Base-by-base conservation (phyloP, 2,113 vertebrate species). In the Catagonus wagneri region DNA sequence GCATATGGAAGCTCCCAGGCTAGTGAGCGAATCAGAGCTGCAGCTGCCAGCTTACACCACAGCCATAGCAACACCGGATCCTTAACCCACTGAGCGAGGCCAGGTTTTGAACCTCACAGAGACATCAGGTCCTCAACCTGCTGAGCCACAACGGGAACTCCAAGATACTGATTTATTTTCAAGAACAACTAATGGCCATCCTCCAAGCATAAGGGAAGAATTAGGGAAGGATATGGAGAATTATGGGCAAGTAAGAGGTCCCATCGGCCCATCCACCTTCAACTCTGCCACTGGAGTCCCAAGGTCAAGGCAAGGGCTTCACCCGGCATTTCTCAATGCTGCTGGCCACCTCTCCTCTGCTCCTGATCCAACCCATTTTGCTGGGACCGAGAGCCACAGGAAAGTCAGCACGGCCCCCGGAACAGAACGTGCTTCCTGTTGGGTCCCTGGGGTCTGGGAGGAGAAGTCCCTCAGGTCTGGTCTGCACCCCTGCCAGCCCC, bases 381-480 rank as follows among this genome's bases (percentile, higher is more conserved):
- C 50, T 29, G 19, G n/a, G 34, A 44, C 63, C 34, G 1, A 13
- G 7, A 32, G 23, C 23, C 2, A 2, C 63, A n/a, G 9, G 63
- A 80, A 69, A 58, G 44, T 11, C 63, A 39, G 13, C 50, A 14
- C 3, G 11, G 75, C 50, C 16, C 7, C 0, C 1, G 39, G 39
- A 74, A 44, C 20, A n/a, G 1, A 2, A 44, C 4, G n/a, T 3
- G 27, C 19, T 5, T 36, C 34, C 89, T 29, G 66, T 32, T 0
- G 0, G 4, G 16, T 71, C 4, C 4, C 14, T 0, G 1, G 9
- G 56, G 80, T 13, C 60, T 3, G 58, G 36, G 7, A 0, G 1
- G 44, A 16, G 9, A 54, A 25, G n/a, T 54, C 17, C 2, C n/a
- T 27, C 4, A 23, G 1, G 0, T n/a, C 19, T 7, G 14, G 7